phyloP scores from a whole-genome alignment of 2,888 invertebrate genomes.

The Sphecodes monilicornis region DNA sequence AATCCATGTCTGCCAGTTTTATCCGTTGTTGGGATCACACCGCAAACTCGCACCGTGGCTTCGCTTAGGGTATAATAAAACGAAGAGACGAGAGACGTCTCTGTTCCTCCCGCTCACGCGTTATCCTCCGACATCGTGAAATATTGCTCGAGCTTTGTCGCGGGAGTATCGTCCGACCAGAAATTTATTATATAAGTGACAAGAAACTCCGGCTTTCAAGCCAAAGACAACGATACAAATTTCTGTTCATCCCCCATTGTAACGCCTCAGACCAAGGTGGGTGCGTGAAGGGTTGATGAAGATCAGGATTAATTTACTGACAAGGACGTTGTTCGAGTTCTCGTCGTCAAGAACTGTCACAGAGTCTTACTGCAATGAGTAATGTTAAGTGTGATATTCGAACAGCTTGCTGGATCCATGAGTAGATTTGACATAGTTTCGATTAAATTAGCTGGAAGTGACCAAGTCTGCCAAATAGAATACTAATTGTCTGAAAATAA shows the following conservation, averaged over 20 bases:
- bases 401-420: neutral
- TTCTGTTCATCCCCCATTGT: neutral
- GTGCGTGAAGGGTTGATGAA: neutral
- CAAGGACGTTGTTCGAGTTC: neutral
- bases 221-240: neutral
- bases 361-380: neutral
- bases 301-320: neutral
- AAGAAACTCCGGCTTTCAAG: conserved; percentile 23
- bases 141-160: conserved; percentile 36
- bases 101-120: conserved; percentile 24
- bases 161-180: conserved; percentile 11
- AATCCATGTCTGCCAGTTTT: conserved; percentile 47
- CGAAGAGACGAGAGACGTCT: conserved; percentile 28
- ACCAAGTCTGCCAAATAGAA: neutral
- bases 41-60: neutral
- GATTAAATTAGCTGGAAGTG: neutral
- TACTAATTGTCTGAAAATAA: neutral
- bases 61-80: conserved; percentile 34
- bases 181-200: conserved; percentile 38
- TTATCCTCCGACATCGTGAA: conserved; percentile 46
- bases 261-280: neutral
- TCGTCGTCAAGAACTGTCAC: neutral
- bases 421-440: neutral
- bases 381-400: neutral
- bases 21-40: conserved; percentile 19